phyloP scores from a whole-genome alignment of 2,888 invertebrate genomes.

The Antheraea assamensis region DNA sequence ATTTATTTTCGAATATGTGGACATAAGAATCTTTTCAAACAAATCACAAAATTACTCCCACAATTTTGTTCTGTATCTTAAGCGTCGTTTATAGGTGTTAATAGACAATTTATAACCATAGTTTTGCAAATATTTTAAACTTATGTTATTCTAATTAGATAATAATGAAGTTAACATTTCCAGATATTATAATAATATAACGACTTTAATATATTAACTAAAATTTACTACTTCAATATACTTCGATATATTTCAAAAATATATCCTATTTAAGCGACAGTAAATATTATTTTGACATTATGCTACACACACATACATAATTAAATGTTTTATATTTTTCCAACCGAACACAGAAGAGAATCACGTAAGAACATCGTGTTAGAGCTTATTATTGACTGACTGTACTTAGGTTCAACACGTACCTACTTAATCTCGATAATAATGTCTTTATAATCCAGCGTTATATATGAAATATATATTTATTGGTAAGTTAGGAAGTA shows the following conservation, averaged over 20 bases:
- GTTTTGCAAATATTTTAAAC: background rate
- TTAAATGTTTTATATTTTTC: background rate
- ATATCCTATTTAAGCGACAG: background rate
- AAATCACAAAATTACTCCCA: background rate
- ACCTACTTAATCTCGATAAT: background rate
- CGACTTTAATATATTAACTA: background rate
- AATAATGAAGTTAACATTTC: background rate
- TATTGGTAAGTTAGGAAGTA: background rate
- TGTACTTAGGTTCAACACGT: background rate
- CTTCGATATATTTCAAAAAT: background rate
- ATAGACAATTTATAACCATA: background rate
- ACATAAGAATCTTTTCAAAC: background rate
- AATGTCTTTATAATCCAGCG: background rate
- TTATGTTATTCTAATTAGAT: background rate
- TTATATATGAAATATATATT: background rate
- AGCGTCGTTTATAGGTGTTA: background rate
- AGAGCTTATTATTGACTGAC: slow-evolving; percentile 3
- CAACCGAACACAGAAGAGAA: background rate
- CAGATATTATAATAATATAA: background rate
- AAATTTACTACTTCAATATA: background rate
- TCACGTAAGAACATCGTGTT: background rate
- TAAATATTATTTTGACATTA: background rate
- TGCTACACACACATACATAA: background rate
- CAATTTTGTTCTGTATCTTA: background rate
- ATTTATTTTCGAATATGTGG: background rate